Evolutionary conservation across 2,113 vertebrate genomes (phyloP).

Genomic region (Gallinago undulata): DNA sequence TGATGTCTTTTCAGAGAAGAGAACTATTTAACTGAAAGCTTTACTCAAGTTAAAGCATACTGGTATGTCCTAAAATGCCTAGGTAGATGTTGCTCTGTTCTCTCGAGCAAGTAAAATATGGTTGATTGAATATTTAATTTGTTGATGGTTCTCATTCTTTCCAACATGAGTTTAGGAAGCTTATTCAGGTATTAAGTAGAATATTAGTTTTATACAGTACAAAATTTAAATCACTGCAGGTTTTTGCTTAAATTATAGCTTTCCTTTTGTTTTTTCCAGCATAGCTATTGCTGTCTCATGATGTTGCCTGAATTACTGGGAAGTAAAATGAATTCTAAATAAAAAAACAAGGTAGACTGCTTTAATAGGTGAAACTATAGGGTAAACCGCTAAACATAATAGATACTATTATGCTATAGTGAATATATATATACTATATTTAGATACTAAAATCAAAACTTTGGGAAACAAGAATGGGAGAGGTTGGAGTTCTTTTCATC

Average conservation of each 20-base stretch:
- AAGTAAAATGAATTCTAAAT: neutral
- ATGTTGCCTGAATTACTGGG: neutral
- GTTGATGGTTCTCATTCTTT: neutral
- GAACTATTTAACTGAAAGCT: neutral
- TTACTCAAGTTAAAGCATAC: neutral
- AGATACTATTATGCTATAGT: no score
- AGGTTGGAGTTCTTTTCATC: neutral
- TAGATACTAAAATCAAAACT: neutral
- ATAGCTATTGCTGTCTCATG: neutral
- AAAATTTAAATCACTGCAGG: neutral
- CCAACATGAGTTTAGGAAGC: neutral
- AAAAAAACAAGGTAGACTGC: neutral
- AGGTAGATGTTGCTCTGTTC: neutral
- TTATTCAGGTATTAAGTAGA: neutral
- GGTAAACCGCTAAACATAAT: neutral
- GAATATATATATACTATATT: no score
- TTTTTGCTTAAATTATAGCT: neutral
- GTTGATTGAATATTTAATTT: neutral
- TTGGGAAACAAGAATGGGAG: neutral
- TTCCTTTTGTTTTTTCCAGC: neutral
- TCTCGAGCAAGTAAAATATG: neutral
- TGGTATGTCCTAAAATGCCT: neutral
- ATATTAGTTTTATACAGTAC: neutral
- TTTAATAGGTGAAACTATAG: neutral
- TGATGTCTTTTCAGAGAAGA: neutral